A percentile compares a stretch with the other conserved stretches of the same genome.
These are phyloP conservation scores for Cerastis rubricosa DNA, from an alignment of 2,888 invertebrate genomes.

Conservation along the genomic window DNA sequence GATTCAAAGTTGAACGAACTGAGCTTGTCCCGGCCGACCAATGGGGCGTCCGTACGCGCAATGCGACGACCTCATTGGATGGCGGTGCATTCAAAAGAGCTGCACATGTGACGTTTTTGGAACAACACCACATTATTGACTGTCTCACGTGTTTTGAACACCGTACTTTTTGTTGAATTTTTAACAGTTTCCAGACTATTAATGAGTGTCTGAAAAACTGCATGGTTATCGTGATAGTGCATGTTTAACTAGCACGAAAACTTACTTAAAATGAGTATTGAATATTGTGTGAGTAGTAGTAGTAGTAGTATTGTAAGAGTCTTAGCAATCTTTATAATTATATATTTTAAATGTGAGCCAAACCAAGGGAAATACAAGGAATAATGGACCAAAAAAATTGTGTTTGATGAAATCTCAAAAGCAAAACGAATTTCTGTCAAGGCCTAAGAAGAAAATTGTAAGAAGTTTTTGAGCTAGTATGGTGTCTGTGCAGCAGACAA, in stretches of 20 bases:
- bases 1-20: conserved; percentile 84
- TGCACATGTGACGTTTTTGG: conserved; percentile 69
- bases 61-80: conserved; percentile 86
- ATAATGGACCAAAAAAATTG: background rate
- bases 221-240: conserved; percentile 23
- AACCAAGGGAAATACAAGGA: background rate
- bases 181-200: conserved; percentile 40
- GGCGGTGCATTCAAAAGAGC: conserved; percentile 71
- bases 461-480: conserved; percentile 16
- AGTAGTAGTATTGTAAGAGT: background rate
- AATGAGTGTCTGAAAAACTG: conserved; percentile 32
- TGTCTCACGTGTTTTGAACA: conserved; percentile 64
- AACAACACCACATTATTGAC: conserved; percentile 66
- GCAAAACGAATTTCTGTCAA: background rate
- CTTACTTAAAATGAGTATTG: background rate
- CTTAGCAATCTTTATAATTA: background rate
- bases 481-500: conserved; percentile 20
- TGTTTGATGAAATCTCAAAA: background rate
- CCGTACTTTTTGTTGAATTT: conserved; percentile 36
- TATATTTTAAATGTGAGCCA: background rate
- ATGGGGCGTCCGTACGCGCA: conserved; percentile 81
- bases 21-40: conserved; percentile 72
- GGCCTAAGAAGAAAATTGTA: background rate
- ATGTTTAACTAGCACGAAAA: conserved; percentile 15
- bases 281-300: too few relatives aligned